These are phyloP conservation scores for Ibycter americanus DNA, from an alignment of 2,797 vertebrate genomes.

Conservation along the genomic window DNA sequence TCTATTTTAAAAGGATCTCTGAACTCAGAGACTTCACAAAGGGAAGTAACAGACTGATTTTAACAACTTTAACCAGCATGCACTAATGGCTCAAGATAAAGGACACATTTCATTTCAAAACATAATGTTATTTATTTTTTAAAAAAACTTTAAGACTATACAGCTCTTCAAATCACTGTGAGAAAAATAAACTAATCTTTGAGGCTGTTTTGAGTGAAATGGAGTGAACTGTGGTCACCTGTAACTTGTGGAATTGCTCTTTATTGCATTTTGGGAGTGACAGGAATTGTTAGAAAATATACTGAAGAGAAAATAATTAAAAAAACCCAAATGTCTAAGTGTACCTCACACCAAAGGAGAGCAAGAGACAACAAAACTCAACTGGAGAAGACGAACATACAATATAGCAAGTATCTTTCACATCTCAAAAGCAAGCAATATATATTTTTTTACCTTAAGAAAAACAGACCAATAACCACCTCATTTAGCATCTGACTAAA, in stretches of 20 bases:
- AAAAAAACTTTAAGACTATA: not conserved
- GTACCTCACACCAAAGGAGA: not conserved
- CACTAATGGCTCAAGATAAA: not conserved
- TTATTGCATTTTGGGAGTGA: not conserved
- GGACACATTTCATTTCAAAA: not conserved
- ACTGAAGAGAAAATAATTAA: not conserved
- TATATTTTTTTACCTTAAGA: not conserved
- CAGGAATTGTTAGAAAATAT: not conserved
- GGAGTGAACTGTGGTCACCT: not conserved
- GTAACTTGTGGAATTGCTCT: not conserved
- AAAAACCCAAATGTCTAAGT: not conserved
- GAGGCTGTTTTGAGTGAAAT: not conserved
- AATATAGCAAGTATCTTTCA: not conserved
- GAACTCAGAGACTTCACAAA: constrained; percentile 9
- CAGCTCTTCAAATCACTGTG: not conserved
- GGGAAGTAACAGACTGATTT: not conserved
- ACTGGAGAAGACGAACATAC: not conserved
- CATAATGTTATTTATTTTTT: not conserved
- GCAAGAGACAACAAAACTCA: not conserved
- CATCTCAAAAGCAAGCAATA: not conserved
- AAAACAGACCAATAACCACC: not conserved
- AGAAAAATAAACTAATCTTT: not conserved
- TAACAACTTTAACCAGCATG: not conserved
- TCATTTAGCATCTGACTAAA: not conserved
- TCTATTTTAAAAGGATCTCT: not conserved